Evolutionary conservation across 2,113 vertebrate species (phyloP), one percentile per base, ranked within the genome.

Genomic region (Dendropsophus ebraccatus): DNA sequence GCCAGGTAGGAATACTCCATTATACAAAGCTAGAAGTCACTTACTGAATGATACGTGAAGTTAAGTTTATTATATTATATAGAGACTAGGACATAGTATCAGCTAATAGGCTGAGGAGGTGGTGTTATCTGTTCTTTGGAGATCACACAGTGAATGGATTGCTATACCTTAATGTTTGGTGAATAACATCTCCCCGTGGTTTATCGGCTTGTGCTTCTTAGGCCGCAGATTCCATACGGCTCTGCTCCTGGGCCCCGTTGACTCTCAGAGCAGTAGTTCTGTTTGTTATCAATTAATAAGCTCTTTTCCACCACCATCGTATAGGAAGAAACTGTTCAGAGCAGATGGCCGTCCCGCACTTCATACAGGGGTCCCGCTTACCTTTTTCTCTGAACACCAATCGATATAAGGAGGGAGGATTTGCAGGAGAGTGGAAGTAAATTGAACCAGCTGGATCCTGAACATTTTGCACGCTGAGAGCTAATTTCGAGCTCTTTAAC

Each of bases 401-500:
- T 83, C 65, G 67, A 73, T 72, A 82, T 21, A 49, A 50, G 49
- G 30, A 54, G 49, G 81, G 67, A 56, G 67, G 13, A 62, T 32
- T 58, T 75, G 70, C n/a, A 56, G 56, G 73, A 65, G 60, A 85
- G 52, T 67, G 37, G 41, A 78, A 79, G 60, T 79, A 74, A 85
- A 79, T 79, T 85, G 84, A 85, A 25, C 75, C 84, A 85, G 84
- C 75, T 79, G 84, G 84, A 69, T 85, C 30, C 56, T 79, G 60
- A 78, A 79, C 84, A 79, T 60, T 79, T 78, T 67, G 75, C 84
- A 69, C 30, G 73, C 75, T 70, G 84, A 85, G 75, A 85, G 84
- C 58, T 85, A 85, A 85, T 85, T 85, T 85, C 84, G 75, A 85
- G 74, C 84, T 85, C 84, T 79, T 85, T 85, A 85, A 37, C 84